Base-by-base conservation (phyloP, 2,888 invertebrate species). In the Scrobipalpa atriplicella region DNA sequence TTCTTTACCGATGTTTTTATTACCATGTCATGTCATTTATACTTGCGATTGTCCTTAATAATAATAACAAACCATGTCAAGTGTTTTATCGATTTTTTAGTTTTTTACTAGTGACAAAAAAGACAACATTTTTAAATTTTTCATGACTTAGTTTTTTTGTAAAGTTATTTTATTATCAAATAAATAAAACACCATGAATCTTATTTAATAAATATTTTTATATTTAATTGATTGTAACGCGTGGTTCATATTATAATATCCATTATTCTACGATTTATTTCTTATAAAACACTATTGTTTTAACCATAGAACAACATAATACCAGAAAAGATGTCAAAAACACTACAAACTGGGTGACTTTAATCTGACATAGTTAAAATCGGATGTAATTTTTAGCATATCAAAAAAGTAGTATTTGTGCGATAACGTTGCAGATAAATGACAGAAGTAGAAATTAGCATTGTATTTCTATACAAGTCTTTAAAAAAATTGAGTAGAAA, bases 151-250 rank as follows among this genome's bases (percentile, higher is more conserved):
- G n/a, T n/a, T n/a, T n/a, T n/a, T n/a, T n/a, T n/a, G n/a, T n/a
- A n/a, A n/a, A 18, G 8, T 29, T 16, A 56, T 36, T 8, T n/a
- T n/a, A 38, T 38, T 16, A n/a, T 16, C 16, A 16, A n/a, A 16
- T 47, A 47, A 61, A 61, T 61, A 18, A 61, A 61, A 61, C 61
- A 39, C 13, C 29, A 16, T 8, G 8, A 51, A 18, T 80, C 81
- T 88, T 86, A 87, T 86, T 87, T 87, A 87, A 90, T 91, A 89
- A 90, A 90, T 90, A 89, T 84, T 63, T 85, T 87, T 90, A 83
- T 87, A 87, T 89, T 89, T 78, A 85, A 81, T 83, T 77, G 64
- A 73, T 81, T 80, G 81, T 72, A 77, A 75, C 75, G 71, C 72
- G 73, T 74, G 71, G 77, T 77, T 80, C 77, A 80, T 62, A 39